Percentiles rank a stretch among this genome's conserved stretches.
Evolutionary conservation across 2,113 vertebrate species (phyloP).

Genomic region (Rafetus swinhoei): DNA sequence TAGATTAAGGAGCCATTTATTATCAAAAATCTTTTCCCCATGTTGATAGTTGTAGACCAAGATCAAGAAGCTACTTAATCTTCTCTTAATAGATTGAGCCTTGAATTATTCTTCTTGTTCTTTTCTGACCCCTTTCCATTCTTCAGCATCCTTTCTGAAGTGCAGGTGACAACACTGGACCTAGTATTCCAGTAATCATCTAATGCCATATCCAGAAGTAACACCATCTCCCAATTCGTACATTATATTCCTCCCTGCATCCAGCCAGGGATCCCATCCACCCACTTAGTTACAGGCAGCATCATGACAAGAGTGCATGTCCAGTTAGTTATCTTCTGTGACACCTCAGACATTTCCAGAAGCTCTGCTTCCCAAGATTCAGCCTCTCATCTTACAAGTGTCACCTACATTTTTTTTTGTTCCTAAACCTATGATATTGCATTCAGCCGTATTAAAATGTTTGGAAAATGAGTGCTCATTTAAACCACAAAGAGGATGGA

Average conservation of each 20-base stretch:
- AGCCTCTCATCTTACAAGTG: rapidly evolving
- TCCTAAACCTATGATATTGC: not conserved
- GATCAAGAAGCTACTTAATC: not conserved
- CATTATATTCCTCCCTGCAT: no score
- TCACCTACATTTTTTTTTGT: rapidly evolving
- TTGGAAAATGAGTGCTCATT: no score
- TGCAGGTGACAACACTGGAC: not conserved
- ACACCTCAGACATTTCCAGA: not conserved
- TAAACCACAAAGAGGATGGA: no score
- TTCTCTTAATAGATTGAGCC: not conserved
- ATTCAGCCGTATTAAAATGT: not conserved
- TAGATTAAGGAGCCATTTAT: not conserved
- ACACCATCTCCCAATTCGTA: not conserved
- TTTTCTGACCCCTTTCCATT: not conserved
- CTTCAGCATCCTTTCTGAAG: not conserved
- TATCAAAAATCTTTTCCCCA: not conserved
- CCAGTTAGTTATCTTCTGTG: not conserved
- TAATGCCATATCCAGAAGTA: not conserved
- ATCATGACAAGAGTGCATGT: not conserved
- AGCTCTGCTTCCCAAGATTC: not conserved
- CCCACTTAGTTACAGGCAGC: no score
- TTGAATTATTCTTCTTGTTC: not conserved
- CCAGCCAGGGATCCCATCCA: not conserved
- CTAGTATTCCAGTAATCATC: not conserved
- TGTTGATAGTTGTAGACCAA: not conserved